Conservation (phyloP, 2,888 invertebrate species). For the Lasius platythorax region DNA sequence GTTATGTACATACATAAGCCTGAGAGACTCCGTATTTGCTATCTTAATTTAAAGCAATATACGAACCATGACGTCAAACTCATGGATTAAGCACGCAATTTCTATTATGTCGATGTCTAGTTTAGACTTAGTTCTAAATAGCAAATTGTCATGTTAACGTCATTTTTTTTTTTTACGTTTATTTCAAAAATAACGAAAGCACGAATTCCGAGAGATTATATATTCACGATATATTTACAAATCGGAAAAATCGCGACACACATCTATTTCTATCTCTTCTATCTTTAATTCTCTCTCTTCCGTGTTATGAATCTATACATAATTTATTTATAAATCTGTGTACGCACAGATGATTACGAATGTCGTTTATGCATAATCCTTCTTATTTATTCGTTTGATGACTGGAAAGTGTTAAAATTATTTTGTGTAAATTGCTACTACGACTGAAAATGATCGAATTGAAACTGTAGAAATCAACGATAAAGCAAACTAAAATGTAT, state of each 20-base stretch:
- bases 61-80: constrained; percentile 26
- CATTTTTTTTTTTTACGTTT: background rate
- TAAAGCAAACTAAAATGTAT: background rate
- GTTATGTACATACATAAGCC: background rate
- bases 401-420: background rate
- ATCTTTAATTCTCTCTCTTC: constrained; percentile 4
- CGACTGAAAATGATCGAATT: background rate
- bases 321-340: constrained; percentile 2
- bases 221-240: background rate
- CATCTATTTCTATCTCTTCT: background rate
- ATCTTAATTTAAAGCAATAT: constrained; percentile 40
- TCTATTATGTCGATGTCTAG: background rate
- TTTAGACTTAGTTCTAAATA: background rate
- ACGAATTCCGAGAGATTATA: background rate
- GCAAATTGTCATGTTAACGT: background rate
- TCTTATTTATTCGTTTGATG: background rate
- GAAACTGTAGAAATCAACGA: background rate
- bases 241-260: background rate
- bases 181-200: background rate
- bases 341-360: background rate
- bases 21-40: background rate
- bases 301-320: background rate
- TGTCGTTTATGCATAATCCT: background rate
- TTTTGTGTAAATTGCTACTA: background rate
- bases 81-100: background rate